A percentile compares a stretch with the other conserved stretches of the same genome.
These are phyloP conservation scores for Pantherophis guttatus DNA, from an alignment of 2,113 vertebrate species.

Conservation along the genomic window DNA sequence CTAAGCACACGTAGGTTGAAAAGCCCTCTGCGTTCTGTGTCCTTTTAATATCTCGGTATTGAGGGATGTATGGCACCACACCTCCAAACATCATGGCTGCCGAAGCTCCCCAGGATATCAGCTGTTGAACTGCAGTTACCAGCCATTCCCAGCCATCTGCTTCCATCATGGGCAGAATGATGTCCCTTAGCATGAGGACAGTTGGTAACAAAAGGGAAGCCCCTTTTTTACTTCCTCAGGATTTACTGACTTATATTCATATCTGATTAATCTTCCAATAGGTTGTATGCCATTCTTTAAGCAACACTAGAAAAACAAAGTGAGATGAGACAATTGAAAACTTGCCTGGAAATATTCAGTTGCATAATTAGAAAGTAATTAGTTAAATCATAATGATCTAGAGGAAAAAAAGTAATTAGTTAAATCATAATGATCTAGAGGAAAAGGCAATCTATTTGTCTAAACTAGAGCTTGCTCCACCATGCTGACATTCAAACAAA, in stretches of 20 bases:
- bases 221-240: background rate
- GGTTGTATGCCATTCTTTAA: background rate
- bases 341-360: background rate
- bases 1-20: conserved; percentile 92
- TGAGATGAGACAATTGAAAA: background rate
- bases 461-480: background rate
- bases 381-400: background rate
- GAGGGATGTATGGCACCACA: conserved; percentile 91
- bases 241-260: conserved; percentile 22
- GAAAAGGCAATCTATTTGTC: background rate
- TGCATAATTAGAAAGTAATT: background rate
- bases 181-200: background rate
- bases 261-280: background rate
- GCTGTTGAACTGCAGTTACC: conserved; percentile 68
- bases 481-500: background rate
- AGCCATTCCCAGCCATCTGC: conserved; percentile 78
- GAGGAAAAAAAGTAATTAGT: background rate
- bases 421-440: background rate
- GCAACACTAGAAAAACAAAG: conserved; percentile 8
- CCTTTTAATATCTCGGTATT: conserved; percentile 90
- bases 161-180: conserved; percentile 73
- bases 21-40: conserved; percentile 93
- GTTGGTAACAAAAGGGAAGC: background rate
- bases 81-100: conserved; percentile 94
- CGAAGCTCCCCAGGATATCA: conserved; percentile 85